These are phyloP conservation scores for Mylabris phalerata DNA, from an alignment of 1,140 invertebrate species.

Conservation along the genomic window DNA sequence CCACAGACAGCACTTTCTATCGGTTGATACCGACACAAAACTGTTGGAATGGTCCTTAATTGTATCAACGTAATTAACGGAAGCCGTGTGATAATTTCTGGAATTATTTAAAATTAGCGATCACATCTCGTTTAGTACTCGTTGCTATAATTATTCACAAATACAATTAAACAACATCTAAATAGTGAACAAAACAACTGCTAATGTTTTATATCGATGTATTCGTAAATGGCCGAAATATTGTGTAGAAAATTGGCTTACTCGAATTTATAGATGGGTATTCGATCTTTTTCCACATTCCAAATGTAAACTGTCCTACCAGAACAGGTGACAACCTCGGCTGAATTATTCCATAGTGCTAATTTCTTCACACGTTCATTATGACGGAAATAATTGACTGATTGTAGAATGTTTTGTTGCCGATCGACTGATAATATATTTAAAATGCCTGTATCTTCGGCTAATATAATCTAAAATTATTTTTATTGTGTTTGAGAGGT, in stretches of 20 bases:
- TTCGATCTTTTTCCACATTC: slow-evolving; percentile 16
- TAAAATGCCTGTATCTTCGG: slow-evolving; percentile 29
- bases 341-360: slow-evolving; percentile 24
- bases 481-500: no score
- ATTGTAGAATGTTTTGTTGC: slow-evolving; percentile 14
- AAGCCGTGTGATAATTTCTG: slow-evolving; percentile 28
- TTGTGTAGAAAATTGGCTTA: slow-evolving; percentile 5
- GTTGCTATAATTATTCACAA: no score
- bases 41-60: slow-evolving; percentile 24
- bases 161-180: no score
- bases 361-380: slow-evolving; percentile 22
- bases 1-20: slow-evolving; percentile 31
- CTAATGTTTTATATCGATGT: no score
- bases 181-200: no score
- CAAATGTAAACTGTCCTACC: slow-evolving; percentile 19
- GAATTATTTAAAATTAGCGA: neutral
- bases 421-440: slow-evolving; percentile 19
- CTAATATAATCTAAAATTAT: slow-evolving; percentile 25
- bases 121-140: no score
- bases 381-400: slow-evolving; percentile 19
- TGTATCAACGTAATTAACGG: slow-evolving; percentile 26
- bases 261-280: slow-evolving; percentile 15
- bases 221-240: neutral
- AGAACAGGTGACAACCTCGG: slow-evolving; percentile 20
- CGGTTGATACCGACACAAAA: slow-evolving; percentile 27